These are phyloP conservation scores for Paramacrobiotus metropolitanus DNA, from an alignment of 1,140 invertebrate species.

Conservation along the genomic window DNA sequence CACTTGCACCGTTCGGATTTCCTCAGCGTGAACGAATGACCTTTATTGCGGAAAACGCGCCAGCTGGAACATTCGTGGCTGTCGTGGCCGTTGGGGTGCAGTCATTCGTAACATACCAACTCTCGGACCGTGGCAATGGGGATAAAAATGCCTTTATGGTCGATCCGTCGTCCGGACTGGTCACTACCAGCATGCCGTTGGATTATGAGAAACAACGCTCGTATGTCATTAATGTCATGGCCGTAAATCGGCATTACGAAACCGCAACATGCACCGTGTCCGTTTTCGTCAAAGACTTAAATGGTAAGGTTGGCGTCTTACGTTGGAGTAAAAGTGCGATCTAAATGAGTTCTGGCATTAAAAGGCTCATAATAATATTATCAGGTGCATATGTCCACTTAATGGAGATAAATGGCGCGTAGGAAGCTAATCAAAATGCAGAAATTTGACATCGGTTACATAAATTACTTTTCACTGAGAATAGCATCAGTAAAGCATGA, in stretches of 20 bases:
- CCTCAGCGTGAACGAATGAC: slow-evolving; percentile 13
- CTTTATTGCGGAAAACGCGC: slow-evolving; percentile 18
- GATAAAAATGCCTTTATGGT: slow-evolving; percentile 61
- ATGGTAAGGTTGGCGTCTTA: too few species aligned
- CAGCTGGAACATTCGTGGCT: slow-evolving; percentile 16
- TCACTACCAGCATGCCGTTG: slow-evolving; percentile 36
- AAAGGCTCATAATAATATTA: too few species aligned
- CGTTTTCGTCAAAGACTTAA: slow-evolving; percentile 27
- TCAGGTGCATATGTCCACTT: too few species aligned
- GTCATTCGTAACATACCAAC: background rate
- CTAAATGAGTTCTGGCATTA: too few species aligned
- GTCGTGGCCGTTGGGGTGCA: slow-evolving; percentile 13
- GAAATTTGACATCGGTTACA: too few species aligned
- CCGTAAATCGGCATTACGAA: slow-evolving; percentile 51
- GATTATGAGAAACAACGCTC: slow-evolving; percentile 50
- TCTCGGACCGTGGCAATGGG: slow-evolving; percentile 31
- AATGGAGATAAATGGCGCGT: too few species aligned
- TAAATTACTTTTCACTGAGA: too few species aligned
- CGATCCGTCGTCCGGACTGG: slow-evolving; percentile 55
- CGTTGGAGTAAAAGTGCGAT: too few species aligned
- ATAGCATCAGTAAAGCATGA: too few species aligned
- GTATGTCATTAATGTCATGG: slow-evolving; percentile 57
- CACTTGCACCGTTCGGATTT: slow-evolving; percentile 16
- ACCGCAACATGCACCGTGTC: slow-evolving; percentile 18
- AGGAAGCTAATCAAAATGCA: too few species aligned